These are phyloP conservation scores for Phylloscopus trochilus DNA, from an alignment of 2,113 vertebrate species.

Conservation along the genomic window DNA sequence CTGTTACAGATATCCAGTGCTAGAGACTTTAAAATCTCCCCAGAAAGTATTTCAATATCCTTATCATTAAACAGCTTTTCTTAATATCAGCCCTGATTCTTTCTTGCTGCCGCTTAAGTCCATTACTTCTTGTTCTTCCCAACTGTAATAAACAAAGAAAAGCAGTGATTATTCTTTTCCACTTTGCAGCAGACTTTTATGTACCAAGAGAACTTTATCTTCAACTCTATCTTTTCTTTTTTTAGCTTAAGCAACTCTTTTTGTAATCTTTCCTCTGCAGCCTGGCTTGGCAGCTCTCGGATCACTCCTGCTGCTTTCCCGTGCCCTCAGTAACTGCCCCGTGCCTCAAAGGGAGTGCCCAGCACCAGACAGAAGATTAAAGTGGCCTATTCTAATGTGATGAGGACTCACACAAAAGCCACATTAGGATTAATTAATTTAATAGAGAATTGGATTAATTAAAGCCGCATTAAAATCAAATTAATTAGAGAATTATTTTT, in stretches of 20 bases:
- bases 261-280: not conserved
- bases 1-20: not conserved
- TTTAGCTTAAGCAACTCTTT: not conserved
- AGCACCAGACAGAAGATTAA: not conserved
- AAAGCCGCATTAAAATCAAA: not conserved
- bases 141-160: slow-evolving; percentile 18
- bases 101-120: not conserved
- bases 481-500: not conserved
- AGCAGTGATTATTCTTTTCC: not conserved
- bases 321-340: not conserved
- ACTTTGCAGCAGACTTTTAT: not conserved
- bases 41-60: slow-evolving; percentile 5
- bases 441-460: not conserved
- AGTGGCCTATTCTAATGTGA: not conserved
- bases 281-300: not conserved
- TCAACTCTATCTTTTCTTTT: not conserved
- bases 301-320: not conserved
- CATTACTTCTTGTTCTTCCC: not conserved
- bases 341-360: not conserved
- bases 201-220: not conserved
- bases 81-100: not conserved
- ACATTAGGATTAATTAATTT: not conserved
- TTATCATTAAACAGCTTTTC: slow-evolving; percentile 39
- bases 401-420: not conserved
- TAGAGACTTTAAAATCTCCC: slow-evolving; percentile 4